Evolutionary conservation across 2,113 vertebrate genomes (phyloP).

Genomic region (Bothrops jararaca): DNA sequence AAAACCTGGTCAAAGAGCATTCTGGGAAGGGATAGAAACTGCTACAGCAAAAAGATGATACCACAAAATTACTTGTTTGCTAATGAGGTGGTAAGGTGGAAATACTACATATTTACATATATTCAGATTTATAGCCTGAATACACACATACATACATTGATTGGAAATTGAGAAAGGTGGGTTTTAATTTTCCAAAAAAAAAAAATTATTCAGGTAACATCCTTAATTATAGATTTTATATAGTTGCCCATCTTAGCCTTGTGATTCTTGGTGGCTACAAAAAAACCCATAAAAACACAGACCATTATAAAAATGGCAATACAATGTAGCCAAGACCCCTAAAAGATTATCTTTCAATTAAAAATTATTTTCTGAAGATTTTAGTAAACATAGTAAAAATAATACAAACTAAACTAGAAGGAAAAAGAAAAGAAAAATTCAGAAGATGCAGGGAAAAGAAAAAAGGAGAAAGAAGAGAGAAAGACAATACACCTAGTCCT

Average conservation of each 20-base stretch:
- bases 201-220: neutral
- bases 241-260: neutral
- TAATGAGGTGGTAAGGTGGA: neutral
- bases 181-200: neutral
- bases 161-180: neutral
- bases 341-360: neutral
- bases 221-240: neutral
- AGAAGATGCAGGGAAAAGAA: neutral
- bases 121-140: neutral
- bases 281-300: neutral
- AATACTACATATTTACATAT: neutral
- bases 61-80: neutral
- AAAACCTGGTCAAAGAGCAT: neutral
- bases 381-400: neutral
- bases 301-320: neutral
- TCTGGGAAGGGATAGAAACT: neutral
- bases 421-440: neutral
- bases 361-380: neutral
- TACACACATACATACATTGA: neutral
- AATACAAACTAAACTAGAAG: neutral
- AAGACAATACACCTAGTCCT: neutral
- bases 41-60: neutral
- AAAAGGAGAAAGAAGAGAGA: neutral
- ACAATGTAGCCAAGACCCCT: neutral
- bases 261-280: neutral